phyloP scores from a whole-genome alignment of 2,888 invertebrate species.

The Agonopterix heracliana region DNA sequence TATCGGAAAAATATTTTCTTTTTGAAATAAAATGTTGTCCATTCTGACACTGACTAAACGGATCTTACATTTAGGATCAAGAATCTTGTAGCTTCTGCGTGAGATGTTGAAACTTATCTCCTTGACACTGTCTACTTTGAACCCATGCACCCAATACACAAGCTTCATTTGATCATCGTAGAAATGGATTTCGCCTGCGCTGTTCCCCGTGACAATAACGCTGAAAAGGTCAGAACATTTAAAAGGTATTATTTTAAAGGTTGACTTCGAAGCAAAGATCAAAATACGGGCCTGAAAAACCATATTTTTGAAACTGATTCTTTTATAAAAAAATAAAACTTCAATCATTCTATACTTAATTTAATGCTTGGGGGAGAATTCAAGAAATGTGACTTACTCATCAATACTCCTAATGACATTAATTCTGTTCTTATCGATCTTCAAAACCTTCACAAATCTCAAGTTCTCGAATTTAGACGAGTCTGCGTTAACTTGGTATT shows the following conservation, averaged over 20 bases:
- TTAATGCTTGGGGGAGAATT: too few relatives aligned
- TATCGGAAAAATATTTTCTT: neutral
- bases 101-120: constrained; percentile 69
- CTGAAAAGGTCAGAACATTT: constrained; percentile 30
- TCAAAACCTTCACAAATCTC: constrained; percentile 66
- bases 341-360: too few relatives aligned
- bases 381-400: constrained; percentile 44
- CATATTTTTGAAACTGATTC: too few relatives aligned
- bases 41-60: too few relatives aligned
- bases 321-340: too few relatives aligned
- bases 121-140: constrained; percentile 59
- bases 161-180: constrained; percentile 76
- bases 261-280: too few relatives aligned
- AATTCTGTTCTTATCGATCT: constrained; percentile 53
- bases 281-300: too few relatives aligned
- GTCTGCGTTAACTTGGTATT: constrained; percentile 38
- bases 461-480: constrained; percentile 44
- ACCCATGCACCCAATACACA: constrained; percentile 74
- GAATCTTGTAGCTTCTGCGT: constrained; percentile 45
- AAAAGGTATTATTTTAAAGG: too few relatives aligned
- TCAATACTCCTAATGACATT: constrained; percentile 68
- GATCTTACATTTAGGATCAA: constrained; percentile 51
- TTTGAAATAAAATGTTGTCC: too few relatives aligned
- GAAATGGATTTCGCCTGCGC: constrained; percentile 72
- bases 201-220: constrained; percentile 73